phyloP scores from a whole-genome alignment of 2,888 invertebrate genomes.

The Athalia rosae region DNA sequence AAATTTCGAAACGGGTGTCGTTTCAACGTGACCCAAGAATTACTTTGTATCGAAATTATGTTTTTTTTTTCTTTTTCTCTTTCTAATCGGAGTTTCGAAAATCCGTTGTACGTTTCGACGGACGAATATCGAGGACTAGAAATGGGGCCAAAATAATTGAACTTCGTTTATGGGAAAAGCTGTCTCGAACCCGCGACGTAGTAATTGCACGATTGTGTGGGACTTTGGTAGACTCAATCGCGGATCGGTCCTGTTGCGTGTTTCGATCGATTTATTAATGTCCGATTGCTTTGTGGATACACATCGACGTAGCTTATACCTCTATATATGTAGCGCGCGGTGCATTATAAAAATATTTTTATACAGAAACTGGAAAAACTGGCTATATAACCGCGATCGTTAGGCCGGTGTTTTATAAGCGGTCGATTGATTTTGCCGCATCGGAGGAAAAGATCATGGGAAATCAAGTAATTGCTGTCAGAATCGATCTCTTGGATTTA shows the following conservation, averaged over 20 bases:
- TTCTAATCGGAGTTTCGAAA: too few relatives aligned
- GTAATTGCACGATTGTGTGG: too few relatives aligned
- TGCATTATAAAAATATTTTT: constrained; percentile 9
- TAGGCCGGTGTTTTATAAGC: neutral
- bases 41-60: too few relatives aligned
- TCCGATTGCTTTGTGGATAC: constrained; percentile 1
- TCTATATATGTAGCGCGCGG: neutral
- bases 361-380: constrained; percentile 37
- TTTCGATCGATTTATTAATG: constrained; percentile 38
- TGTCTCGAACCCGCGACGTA: too few relatives aligned
- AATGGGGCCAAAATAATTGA: too few relatives aligned
- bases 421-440: constrained; percentile 31
- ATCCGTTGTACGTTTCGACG: too few relatives aligned
- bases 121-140: too few relatives aligned
- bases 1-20: constrained; percentile 21
- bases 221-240: too few relatives aligned
- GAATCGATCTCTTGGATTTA: constrained; percentile 37
- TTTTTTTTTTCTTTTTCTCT: too few relatives aligned
- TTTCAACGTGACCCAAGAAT: too few relatives aligned
- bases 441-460: constrained; percentile 43
- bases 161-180: too few relatives aligned
- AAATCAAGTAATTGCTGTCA: constrained; percentile 45
- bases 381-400: constrained; percentile 13
- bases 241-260: neutral
- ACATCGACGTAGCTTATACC: too few relatives aligned